Conservation (phyloP, 2,797 vertebrate genomes). For the Chiroxiphia lanceolata region DNA sequence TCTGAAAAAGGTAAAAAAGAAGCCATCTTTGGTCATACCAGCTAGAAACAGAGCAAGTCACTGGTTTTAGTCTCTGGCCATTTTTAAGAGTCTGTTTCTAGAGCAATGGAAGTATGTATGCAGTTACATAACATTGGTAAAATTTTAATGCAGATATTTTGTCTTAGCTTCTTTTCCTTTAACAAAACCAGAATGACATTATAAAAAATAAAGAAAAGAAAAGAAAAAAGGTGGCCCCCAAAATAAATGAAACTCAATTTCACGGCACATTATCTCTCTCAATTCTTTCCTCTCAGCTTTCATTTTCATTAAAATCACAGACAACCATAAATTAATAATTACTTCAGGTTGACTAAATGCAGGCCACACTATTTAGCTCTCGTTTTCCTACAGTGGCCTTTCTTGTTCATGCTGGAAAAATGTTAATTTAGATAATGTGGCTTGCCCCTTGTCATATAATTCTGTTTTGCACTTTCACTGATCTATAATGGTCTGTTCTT, state of each 20-base stretch:
- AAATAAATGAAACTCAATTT: constrained; percentile 99
- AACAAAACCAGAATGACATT: constrained; percentile 81
- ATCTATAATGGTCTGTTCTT: constrained; percentile 98
- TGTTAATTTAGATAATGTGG: constrained; percentile 99
- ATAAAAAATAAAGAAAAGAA: not conserved
- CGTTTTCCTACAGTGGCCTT: constrained; percentile 87
- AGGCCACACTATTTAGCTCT: constrained; percentile 87
- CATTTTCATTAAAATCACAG: constrained; percentile 99
- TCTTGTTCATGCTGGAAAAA: constrained; percentile 97
- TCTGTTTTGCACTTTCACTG: constrained; percentile 94
- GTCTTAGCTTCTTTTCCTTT: constrained; percentile 84
- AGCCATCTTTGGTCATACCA: not conserved
- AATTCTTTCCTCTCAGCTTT: constrained; percentile 98
- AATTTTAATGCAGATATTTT: constrained; percentile 66
- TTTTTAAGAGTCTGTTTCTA: constrained; percentile 48
- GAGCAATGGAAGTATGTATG: constrained; percentile 35
- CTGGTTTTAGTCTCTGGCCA: not conserved
- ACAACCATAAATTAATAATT: constrained; percentile 99
- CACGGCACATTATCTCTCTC: constrained; percentile 99
- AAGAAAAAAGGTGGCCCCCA: constrained; percentile 88
- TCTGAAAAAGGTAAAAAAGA: not conserved
- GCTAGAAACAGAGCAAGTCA: not conserved
- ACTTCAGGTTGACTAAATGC: constrained; percentile 99
- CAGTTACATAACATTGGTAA: constrained; percentile 66
- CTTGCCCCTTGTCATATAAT: constrained; percentile 94